Percentiles rank a stretch among this genome's conserved stretches.
Conservation (phyloP, 37 sponge, comb jelly and placozoan species). For the Mnemiopsis leidyi region DNA sequence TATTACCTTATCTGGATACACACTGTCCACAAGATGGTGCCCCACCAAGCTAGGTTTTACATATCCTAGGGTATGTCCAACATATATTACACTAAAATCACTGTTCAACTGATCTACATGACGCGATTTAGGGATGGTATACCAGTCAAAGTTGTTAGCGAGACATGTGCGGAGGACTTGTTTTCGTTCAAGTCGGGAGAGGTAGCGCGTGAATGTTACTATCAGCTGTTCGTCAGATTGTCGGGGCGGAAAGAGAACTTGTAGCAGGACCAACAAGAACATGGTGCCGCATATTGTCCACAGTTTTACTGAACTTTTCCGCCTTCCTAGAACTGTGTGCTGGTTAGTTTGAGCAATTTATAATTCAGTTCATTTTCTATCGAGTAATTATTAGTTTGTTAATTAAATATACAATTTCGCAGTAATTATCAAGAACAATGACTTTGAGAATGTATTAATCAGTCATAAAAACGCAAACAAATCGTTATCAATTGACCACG, state of each 20-base stretch:
- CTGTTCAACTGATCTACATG: neutral
- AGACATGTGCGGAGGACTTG: conserved; percentile 1
- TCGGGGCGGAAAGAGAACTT: neutral
- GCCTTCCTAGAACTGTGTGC: too few relatives aligned
- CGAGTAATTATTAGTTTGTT: too few relatives aligned
- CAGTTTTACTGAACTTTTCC: neutral
- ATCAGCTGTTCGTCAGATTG: conserved; percentile 19
- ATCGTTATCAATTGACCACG: too few relatives aligned
- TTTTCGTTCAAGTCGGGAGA: neutral
- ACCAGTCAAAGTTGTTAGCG: conserved; percentile 10
- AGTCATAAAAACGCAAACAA: too few relatives aligned
- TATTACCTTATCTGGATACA: neutral
- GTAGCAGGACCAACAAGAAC: neutral
- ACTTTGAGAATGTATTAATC: too few relatives aligned
- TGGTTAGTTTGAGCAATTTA: too few relatives aligned
- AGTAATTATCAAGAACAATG: too few relatives aligned
- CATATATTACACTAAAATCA: conserved; percentile 51
- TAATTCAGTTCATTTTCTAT: too few relatives aligned
- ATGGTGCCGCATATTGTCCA: neutral
- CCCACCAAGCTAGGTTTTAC: neutral
- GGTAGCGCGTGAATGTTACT: conserved; percentile 25
- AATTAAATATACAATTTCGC: too few relatives aligned
- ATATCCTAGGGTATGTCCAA: neutral
- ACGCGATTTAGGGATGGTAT: neutral
- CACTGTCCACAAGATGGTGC: neutral